Evolutionary conservation across 2,113 vertebrate species (phyloP), one percentile per base, ranked within the genome.

Genomic region (Lepus timidus): DNA sequence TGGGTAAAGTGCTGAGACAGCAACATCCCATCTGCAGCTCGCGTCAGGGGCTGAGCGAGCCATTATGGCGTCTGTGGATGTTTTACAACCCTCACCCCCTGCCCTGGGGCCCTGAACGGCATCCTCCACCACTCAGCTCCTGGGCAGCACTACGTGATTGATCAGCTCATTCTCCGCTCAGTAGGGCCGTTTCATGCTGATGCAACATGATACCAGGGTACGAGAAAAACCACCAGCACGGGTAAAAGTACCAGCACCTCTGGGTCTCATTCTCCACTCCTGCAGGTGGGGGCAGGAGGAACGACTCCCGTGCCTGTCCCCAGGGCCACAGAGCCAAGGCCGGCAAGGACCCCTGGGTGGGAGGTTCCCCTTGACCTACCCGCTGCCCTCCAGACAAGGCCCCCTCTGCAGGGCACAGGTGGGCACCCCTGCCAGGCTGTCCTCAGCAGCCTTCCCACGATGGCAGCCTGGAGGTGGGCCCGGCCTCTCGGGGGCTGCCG

Each of bases 141-240:
- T 88, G 36, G 78, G 79, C 39, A 51, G 52, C 82, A n/a, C 31
- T 55, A 36, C 29, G 52, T 29, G 91, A 93, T 20, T 29, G 64
- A 82, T 83, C n/a, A 0, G 23, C 51, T 29, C n/a, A 3, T 58
- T 83, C 33, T 44, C 70, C 11, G 6, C 39, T 74, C 14, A 22
- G 88, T 68, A 68, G 64, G 79, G 39, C 87, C 33, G n/a, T 90
- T 94, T 94, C 81, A 76, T 76, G 84, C 68, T 52, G 73, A 65
- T 17, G 55, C 76, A 85, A 44, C 7, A 44, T 44, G 44, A 44
- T 58, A 12, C 33, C 51, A 19, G 25, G 79, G 61, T 83, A 91
- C 76, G 78, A 73, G 78, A 94, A 90, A 90, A 82, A 71, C 74
- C 67, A 81, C 64, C 14, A 20, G 62, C 7, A 3, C 44, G 58